Evolutionary conservation across 2,797 vertebrate genomes (phyloP).

Genomic region (Etheostoma nigrum): DNA sequence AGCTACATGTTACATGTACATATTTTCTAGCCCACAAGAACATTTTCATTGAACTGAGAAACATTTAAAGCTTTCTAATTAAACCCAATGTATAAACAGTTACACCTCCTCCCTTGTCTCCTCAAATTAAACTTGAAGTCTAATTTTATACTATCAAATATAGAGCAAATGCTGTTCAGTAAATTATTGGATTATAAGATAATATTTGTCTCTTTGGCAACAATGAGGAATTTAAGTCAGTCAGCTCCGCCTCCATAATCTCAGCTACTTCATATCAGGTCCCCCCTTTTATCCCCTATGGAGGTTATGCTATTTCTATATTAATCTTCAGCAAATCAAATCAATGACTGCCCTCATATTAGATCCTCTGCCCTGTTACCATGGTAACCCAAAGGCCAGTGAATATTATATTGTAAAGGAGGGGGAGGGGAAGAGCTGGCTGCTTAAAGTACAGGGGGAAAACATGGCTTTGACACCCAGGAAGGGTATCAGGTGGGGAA

Average conservation of each 20-base stretch:
- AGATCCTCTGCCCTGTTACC: conserved; percentile 68
- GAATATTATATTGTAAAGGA: conserved; percentile 28
- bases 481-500: conserved; percentile 16
- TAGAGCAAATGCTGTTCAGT: conserved; percentile 18
- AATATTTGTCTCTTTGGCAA: conserved; percentile 39
- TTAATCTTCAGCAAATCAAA: conserved; percentile 76
- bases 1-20: too few relatives aligned
- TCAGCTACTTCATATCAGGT: conserved; percentile 21
- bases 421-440: not conserved
- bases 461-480: conserved; percentile 35
- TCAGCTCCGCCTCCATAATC: conserved; percentile 25
- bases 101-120: not conserved
- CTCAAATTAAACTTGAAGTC: conserved; percentile 8
- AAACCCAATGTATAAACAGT: not conserved
- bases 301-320: conserved; percentile 62
- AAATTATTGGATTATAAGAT: conserved; percentile 31
- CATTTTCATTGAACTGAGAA: not conserved
- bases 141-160: conserved; percentile 31
- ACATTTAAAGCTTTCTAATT: not conserved
- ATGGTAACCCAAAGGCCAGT: conserved; percentile 77
- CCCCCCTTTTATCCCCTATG: not conserved
- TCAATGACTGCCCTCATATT: conserved; percentile 64
- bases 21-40: too few relatives aligned
- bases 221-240: conserved; percentile 34
- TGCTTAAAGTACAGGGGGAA: conserved; percentile 24